Conservation (phyloP, 1,140 invertebrate species). For the Platorchestia sp. region DNA sequence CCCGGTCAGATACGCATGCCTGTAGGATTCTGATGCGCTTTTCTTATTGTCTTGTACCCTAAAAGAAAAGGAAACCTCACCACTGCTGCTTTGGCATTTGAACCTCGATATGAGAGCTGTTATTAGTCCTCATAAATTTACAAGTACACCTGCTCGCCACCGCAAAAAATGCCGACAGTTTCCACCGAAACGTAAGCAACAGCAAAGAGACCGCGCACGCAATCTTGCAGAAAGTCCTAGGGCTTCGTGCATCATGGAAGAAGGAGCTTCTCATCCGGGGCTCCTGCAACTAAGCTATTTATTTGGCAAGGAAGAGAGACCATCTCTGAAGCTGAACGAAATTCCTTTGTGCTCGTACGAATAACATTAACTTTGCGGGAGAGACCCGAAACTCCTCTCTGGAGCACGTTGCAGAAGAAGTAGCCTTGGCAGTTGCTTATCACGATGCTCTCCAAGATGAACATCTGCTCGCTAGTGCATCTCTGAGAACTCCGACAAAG, state of each 20-base stretch:
- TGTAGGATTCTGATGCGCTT: background rate
- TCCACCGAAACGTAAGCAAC: background rate
- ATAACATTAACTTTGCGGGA: background rate
- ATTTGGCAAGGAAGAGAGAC: conserved; percentile 42
- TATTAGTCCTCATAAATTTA: background rate
- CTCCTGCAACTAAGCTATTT: conserved; percentile 52
- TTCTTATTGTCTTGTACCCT: background rate
- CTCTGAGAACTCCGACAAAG: background rate
- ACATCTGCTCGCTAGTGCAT: conserved; percentile 5
- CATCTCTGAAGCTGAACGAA: background rate
- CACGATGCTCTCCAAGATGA: conserved; percentile 24
- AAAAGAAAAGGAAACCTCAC: background rate
- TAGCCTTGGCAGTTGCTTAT: conserved; percentile 35
- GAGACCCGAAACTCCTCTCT: background rate
- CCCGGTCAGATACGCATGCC: background rate
- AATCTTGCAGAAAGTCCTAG: conserved; percentile 48
- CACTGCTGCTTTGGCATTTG: background rate
- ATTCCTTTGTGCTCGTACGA: conserved; percentile 27
- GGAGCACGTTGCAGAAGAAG: background rate
- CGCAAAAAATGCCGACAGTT: background rate
- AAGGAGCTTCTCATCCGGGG: conserved; percentile 12
- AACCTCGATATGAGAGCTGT: conserved; percentile 6
- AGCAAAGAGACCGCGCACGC: background rate
- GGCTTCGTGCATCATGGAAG: conserved; percentile 51
- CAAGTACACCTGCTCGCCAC: background rate